These are phyloP conservation scores for Drosophila nr. medialis DNA, from an alignment of 2,888 invertebrate genomes.

Conservation along the genomic window DNA sequence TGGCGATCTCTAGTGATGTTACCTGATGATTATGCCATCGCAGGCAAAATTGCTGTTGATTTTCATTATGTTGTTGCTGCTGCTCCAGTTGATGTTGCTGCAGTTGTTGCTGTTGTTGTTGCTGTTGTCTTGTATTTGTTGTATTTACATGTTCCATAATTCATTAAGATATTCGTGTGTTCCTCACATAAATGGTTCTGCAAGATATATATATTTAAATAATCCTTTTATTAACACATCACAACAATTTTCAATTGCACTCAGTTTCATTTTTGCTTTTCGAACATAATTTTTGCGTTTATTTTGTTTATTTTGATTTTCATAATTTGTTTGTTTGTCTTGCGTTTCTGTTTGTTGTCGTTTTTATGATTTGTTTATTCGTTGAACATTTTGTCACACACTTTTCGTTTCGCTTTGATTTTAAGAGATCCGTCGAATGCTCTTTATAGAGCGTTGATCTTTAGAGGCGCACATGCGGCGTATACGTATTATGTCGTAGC, in stretches of 20 bases:
- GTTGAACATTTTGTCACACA: slow-evolving; percentile 68
- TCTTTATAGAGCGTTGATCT: slow-evolving; percentile 62
- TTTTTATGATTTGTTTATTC: slow-evolving; percentile 69
- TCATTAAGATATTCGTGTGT: slow-evolving; percentile 58
- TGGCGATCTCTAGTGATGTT: slow-evolving; percentile 66
- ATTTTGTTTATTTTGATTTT: slow-evolving; percentile 54
- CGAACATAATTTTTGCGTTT: slow-evolving; percentile 23
- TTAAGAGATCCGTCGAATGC: slow-evolving; percentile 46
- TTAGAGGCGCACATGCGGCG: slow-evolving; percentile 52
- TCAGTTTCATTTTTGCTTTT: slow-evolving; percentile 11
- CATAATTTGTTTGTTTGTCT: slow-evolving; percentile 70
- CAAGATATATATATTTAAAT: slow-evolving; percentile 30
- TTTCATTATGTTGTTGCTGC: slow-evolving; percentile 76
- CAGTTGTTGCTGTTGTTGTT: slow-evolving; percentile 65
- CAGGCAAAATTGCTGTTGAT: slow-evolving; percentile 91
- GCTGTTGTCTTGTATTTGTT: slow-evolving; percentile 71
- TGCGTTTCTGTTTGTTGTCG: slow-evolving; percentile 53
- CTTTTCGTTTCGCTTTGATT: slow-evolving; percentile 51
- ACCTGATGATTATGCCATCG: slow-evolving; percentile 94
- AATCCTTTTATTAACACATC: slow-evolving; percentile 17
- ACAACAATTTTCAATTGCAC: neutral
- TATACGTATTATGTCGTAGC: slow-evolving; percentile 70
- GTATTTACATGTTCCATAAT: slow-evolving; percentile 83
- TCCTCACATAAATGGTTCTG: slow-evolving; percentile 54
- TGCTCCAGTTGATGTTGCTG: slow-evolving; percentile 68